Evolutionary conservation across 1,140 invertebrate genomes (phyloP).

Genomic region (Tetranychus urticae): DNA sequence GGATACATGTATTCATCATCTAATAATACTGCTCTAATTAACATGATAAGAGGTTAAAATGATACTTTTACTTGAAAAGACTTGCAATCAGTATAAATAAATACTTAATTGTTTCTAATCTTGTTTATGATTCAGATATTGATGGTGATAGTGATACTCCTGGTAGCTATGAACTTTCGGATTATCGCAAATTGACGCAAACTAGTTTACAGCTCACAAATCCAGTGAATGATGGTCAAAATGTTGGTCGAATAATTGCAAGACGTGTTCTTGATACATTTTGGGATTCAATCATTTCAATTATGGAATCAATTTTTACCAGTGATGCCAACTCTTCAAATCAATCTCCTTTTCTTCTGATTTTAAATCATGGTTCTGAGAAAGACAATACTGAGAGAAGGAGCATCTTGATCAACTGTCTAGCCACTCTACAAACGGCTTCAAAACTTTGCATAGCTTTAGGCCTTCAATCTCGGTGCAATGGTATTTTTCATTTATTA

Average conservation of each 20-base stretch:
- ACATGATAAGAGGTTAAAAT: conserved; percentile 32
- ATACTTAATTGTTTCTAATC: too few species aligned
- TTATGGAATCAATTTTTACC: background rate
- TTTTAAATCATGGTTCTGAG: background rate
- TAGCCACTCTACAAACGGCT: conserved; percentile 60
- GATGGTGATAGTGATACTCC: conserved; percentile 42
- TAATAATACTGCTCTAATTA: conserved; percentile 39
- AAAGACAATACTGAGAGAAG: background rate
- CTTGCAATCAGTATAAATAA: too few species aligned
- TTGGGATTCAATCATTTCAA: background rate
- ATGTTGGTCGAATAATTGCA: background rate
- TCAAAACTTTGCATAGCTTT: conserved; percentile 29
- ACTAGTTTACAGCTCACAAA: background rate
- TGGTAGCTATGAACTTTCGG: conserved; percentile 47
- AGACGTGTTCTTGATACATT: background rate
- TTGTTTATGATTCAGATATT: conserved; percentile 32
- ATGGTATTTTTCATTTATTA: conserved; percentile 48
- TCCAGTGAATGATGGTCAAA: background rate
- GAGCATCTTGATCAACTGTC: conserved; percentile 24
- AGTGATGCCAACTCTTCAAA: background rate
- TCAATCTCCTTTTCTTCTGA: background rate
- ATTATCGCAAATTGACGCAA: conserved; percentile 30
- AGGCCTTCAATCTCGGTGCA: conserved; percentile 58
- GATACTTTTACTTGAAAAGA: background rate
- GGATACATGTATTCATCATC: conserved; percentile 27